Evolutionary conservation across 2,888 invertebrate genomes (phyloP).

Genomic region (Pachymerium ferrugineum): DNA sequence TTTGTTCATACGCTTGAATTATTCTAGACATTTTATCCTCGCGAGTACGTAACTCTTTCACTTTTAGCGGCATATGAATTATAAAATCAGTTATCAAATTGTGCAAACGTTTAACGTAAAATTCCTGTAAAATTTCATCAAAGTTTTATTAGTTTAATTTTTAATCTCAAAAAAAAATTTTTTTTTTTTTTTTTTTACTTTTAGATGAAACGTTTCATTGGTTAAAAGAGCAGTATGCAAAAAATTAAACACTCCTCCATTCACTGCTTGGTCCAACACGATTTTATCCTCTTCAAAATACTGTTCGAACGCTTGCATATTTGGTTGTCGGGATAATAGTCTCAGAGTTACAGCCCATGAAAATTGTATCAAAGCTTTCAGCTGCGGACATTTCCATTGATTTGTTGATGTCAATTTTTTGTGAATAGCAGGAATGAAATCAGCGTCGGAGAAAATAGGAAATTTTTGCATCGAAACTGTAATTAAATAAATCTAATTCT

Average conservation of each 20-base stretch:
- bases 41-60: slow-evolving; percentile 70
- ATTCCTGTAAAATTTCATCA: slow-evolving; percentile 55
- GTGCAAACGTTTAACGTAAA: slow-evolving; percentile 76
- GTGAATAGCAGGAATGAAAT: slow-evolving; percentile 45
- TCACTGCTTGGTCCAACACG: slow-evolving; percentile 71
- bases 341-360: slow-evolving; percentile 63
- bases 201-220: slow-evolving; percentile 61
- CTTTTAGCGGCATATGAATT: slow-evolving; percentile 81
- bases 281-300: slow-evolving; percentile 69
- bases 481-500: neutral
- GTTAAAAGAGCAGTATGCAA: slow-evolving; percentile 66
- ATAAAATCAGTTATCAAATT: slow-evolving; percentile 85
- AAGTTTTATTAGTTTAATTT: neutral
- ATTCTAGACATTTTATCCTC: slow-evolving; percentile 85
- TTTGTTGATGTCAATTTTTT: slow-evolving; percentile 52
- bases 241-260: slow-evolving; percentile 71
- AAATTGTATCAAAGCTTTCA: slow-evolving; percentile 59
- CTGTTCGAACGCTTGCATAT: slow-evolving; percentile 42
- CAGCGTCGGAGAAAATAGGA: slow-evolving; percentile 46
- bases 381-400: slow-evolving; percentile 49
- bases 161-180: neutral
- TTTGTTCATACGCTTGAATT: slow-evolving; percentile 59
- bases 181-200: slow-evolving; percentile 45
- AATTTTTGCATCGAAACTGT: slow-evolving; percentile 43
- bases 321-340: slow-evolving; percentile 46